These are phyloP conservation scores for Meriones psammophilus DNA, from an alignment of 2,797 vertebrate genomes.

Conservation along the genomic window DNA sequence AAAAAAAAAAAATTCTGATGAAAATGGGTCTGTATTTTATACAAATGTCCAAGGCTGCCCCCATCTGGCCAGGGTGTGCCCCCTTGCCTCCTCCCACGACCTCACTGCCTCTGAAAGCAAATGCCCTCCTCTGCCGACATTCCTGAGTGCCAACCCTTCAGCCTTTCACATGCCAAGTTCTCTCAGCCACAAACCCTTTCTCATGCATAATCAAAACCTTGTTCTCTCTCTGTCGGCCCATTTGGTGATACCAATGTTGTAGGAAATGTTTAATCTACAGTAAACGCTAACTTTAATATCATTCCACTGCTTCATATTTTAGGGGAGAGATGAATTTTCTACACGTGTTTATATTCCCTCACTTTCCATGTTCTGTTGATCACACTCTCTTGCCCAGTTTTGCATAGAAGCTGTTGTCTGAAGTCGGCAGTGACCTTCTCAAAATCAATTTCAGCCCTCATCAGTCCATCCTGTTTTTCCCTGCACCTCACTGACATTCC, in stretches of 20 bases:
- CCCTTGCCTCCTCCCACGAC: fast-evolving
- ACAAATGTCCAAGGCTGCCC: background rate
- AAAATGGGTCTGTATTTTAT: background rate
- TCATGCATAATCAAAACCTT: background rate
- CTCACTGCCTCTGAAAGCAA: too few relatives aligned
- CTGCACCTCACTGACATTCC: background rate
- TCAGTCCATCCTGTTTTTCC: background rate
- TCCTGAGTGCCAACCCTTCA: background rate
- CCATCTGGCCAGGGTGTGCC: fast-evolving
- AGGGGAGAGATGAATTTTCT: background rate
- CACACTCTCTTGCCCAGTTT: background rate
- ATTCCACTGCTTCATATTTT: background rate
- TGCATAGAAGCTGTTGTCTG: background rate
- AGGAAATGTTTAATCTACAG: background rate
- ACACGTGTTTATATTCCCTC: background rate
- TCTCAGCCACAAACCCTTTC: background rate
- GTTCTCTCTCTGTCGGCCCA: background rate
- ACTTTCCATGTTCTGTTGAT: background rate
- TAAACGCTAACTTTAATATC: background rate
- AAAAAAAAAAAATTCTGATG: background rate
- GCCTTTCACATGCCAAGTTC: background rate
- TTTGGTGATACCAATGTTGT: background rate
- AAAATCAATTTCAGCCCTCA: background rate
- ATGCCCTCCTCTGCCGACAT: fast-evolving
- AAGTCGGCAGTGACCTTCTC: background rate